Evolutionary conservation across 1,140 invertebrate genomes (phyloP).

Genomic region (Procambarus clarkii): DNA sequence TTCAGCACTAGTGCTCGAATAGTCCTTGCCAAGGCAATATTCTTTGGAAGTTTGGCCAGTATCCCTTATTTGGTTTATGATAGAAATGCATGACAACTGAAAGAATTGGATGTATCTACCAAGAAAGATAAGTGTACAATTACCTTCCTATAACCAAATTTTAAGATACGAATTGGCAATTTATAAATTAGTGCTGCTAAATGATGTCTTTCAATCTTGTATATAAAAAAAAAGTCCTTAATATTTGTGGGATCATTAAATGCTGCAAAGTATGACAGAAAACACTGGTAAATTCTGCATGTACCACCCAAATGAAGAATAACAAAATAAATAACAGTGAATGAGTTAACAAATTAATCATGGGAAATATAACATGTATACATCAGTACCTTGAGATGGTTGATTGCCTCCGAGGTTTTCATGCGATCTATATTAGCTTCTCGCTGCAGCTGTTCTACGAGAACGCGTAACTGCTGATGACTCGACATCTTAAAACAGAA

Average conservation of each 20-base stretch:
- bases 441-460: slow-evolving; percentile 57
- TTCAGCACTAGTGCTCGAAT: too few species aligned
- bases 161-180: too few species aligned
- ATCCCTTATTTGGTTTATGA: too few species aligned
- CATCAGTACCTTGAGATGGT: slow-evolving; percentile 45
- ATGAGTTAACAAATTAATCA: background rate
- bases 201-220: too few species aligned
- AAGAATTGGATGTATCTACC: too few species aligned
- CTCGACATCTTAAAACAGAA: slow-evolving; percentile 49
- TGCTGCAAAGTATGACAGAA: background rate
- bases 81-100: too few species aligned
- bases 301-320: background rate
- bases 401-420: slow-evolving; percentile 66
- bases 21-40: too few species aligned
- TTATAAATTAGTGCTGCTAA: too few species aligned
- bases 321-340: background rate
- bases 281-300: background rate
- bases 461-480: slow-evolving; percentile 57
- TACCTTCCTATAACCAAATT: too few species aligned
- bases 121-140: too few species aligned
- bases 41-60: too few species aligned
- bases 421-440: slow-evolving; percentile 62
- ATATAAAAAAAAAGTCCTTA: background rate
- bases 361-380: background rate
- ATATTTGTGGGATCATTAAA: background rate